Evolutionary conservation across 2,888 invertebrate species (phyloP).

Genomic region (Ischnura elegans): DNA sequence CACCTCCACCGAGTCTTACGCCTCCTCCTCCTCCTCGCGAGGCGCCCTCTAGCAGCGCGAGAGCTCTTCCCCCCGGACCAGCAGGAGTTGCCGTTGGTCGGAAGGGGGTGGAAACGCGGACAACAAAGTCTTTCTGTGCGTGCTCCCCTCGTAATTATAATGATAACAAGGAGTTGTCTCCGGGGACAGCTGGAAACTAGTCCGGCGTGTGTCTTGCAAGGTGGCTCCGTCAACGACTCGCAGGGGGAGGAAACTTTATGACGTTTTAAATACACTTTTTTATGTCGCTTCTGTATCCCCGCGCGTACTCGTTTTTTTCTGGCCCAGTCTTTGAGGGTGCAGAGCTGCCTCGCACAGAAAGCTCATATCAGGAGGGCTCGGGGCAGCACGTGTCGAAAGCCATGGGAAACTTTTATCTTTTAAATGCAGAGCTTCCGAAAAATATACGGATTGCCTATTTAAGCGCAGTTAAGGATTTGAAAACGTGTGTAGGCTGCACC

Average conservation of each 20-base stretch:
- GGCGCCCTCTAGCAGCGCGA: neutral
- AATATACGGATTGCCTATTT: too few relatives aligned
- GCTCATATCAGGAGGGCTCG: neutral
- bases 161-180: neutral
- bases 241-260: neutral
- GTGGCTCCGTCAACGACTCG: neutral
- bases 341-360: neutral
- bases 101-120: neutral
- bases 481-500: too few relatives aligned
- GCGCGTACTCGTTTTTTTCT: neutral
- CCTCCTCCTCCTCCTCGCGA: constrained; percentile 13
- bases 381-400: too few relatives aligned
- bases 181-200: neutral
- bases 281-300: neutral
- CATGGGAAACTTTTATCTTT: too few relatives aligned
- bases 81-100: neutral
- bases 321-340: neutral
- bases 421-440: too few relatives aligned
- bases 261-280: neutral
- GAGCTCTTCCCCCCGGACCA: neutral
- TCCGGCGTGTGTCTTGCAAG: neutral
- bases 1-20: neutral
- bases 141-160: neutral
- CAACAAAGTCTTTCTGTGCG: neutral
- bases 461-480: too few relatives aligned